These are phyloP conservation scores for Seladonia tumulorum DNA, from an alignment of 2,888 invertebrate species.

Conservation along the genomic window DNA sequence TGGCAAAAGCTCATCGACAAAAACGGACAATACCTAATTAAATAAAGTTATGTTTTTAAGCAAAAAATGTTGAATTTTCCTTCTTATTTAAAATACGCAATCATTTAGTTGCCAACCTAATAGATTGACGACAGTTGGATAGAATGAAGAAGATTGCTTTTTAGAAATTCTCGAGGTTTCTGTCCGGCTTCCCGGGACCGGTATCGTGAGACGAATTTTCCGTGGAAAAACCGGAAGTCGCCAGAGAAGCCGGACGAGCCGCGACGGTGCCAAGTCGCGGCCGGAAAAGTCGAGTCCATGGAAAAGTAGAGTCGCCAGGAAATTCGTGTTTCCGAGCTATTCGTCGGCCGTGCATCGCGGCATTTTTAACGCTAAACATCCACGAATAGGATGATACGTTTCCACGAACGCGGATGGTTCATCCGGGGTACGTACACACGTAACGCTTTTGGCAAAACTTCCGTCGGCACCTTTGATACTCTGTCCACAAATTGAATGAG, in stretches of 20 bases:
- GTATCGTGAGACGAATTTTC: conserved; percentile 31
- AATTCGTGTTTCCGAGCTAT: conserved; percentile 38
- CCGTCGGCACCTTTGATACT: neutral
- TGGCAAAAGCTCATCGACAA: no score
- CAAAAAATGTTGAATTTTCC: no score
- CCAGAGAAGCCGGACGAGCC: conserved; percentile 66
- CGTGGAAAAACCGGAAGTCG: conserved; percentile 61
- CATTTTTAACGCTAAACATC: conserved; percentile 12
- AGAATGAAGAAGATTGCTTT: neutral
- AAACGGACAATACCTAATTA: no score
- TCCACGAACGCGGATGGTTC: neutral
- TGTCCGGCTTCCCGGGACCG: conserved; percentile 50
- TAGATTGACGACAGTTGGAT: neutral
- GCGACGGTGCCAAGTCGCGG: conserved; percentile 63
- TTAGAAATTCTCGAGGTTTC: conserved; percentile 58
- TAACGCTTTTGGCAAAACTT: neutral
- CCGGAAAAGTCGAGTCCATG: conserved; percentile 14
- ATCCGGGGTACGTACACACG: neutral
- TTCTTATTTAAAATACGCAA: no score
- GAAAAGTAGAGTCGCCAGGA: conserved; percentile 37
- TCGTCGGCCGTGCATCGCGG: neutral
- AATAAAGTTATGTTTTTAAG: no score
- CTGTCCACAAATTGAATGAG: neutral
- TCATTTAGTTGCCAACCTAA: no score
- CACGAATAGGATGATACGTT: neutral